Percentiles rank a stretch among this genome's conserved stretches.
Evolutionary conservation across 2,797 vertebrate species (phyloP).

Genomic region (Huso huso): DNA sequence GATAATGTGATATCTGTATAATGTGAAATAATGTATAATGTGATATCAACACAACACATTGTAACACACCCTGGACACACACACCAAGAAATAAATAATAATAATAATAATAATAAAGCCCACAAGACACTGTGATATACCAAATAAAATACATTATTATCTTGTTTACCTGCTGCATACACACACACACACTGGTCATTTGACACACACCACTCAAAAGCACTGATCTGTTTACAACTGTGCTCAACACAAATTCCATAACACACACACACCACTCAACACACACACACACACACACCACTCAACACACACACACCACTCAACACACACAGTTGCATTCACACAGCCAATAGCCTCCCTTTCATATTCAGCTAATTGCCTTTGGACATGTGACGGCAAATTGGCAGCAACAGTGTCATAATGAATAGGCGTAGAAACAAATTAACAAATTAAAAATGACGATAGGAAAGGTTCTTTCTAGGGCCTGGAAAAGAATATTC

Average conservation of each 20-base stretch:
- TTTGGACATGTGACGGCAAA: background rate
- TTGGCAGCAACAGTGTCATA: background rate
- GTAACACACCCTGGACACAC: no score
- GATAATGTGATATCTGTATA: no score
- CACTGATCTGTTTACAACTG: no score
- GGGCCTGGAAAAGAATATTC: no score
- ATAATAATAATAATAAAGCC: no score
- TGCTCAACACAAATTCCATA: no score
- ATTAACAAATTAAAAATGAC: background rate
- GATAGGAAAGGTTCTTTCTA: background rate
- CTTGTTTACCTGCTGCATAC: background rate
- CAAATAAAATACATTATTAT: no score
- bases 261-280: conserved; percentile 1
- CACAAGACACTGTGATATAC: no score
- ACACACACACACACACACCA: background rate
- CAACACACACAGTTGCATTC: background rate
- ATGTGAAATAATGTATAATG: no score
- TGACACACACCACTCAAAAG: conserved; percentile 12
- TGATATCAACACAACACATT: no score
- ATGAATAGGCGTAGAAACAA: background rate
- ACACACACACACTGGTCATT: conserved; percentile 12
- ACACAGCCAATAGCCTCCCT: background rate
- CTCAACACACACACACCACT: background rate
- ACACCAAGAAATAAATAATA: no score
- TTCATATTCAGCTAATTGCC: background rate